Base-by-base conservation (phyloP, 1,140 invertebrate genomes). In the Drosophila azteca region DNA sequence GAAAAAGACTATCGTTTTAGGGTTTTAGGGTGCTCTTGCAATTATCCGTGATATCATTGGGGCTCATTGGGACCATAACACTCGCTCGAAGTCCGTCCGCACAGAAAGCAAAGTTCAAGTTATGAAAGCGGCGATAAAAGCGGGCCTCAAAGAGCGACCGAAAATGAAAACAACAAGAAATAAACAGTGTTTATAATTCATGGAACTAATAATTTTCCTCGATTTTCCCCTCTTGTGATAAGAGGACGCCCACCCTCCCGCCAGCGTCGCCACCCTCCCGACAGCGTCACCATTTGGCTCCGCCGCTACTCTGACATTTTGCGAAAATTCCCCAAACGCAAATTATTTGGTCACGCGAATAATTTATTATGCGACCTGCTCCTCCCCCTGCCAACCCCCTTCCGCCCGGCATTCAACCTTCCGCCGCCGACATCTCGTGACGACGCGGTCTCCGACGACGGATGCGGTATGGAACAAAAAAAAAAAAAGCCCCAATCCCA, bases 331-430 rank as follows among this genome's bases (percentile, higher is more conserved):
- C 68, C 73, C 61, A 66, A 82, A 68, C 71, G 83, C 82, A 87
- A 87, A 87, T 82, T 85, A 87, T 87, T 87, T 87, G 83, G 83
- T 87, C 83, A 87, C 83, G 83, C 83, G 82, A 87, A 88, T 87
- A 87, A 87, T 87, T 87, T 87, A 87, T 87, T 87, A 87, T 87
- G 78, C 75, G 75, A 87, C 78, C 78, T 72, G 60, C 75, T 62
- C 80, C 65, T 43, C 41, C 45, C 26, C 53, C 65, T 29, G 8
- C 7, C 41, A 11, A 20, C 17, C 39, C 43, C n/a, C 6, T 8
- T 11, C 44, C 6, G 41, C 35, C 31, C 29, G 35, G 4, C 35
- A 39, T 13, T 39, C 35, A 39, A 39, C 35, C 20, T 50, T 39
- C 1, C 8, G 29, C 17, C 26, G 29, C 26, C 55, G 44, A 52